phyloP scores from a whole-genome alignment of 2,113 vertebrate species.

The Catharus bicknelli region DNA sequence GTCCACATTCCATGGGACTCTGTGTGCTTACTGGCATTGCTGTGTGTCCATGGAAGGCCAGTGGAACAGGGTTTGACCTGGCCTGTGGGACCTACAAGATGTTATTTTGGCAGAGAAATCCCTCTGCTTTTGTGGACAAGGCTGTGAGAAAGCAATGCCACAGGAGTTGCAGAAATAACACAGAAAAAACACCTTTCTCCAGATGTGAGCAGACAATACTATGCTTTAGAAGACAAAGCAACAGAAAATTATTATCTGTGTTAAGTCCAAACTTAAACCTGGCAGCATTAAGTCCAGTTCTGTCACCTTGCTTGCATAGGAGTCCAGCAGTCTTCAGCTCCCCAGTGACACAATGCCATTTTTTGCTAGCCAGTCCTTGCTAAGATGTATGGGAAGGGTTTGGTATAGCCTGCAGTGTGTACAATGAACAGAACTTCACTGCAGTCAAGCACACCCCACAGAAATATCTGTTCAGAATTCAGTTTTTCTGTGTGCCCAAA shows the following conservation, averaged over 20 bases:
- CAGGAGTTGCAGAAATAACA: not conserved
- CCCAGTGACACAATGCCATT: too few relatives aligned
- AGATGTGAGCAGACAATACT: not conserved
- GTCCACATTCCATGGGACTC: accelerated
- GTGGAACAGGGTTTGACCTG: not conserved
- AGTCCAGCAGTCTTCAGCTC: not conserved
- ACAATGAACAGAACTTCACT: not conserved
- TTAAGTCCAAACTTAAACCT: not conserved
- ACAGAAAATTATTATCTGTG: not conserved
- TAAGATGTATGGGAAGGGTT: not conserved
- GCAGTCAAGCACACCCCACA: not conserved
- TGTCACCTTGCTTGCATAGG: not conserved
- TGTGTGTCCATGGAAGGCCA: not conserved
- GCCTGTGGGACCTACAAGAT: not conserved
- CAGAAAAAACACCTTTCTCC: not conserved
- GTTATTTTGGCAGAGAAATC: not conserved
- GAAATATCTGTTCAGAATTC: not conserved
- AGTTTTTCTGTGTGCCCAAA: not conserved
- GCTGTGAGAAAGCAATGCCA: not conserved
- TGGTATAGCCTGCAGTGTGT: not conserved
- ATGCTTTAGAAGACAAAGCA: not conserved
- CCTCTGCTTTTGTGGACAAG: not conserved
- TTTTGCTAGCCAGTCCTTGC: not conserved
- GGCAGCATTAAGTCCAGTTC: not conserved
- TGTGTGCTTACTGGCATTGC: not conserved